Percentiles rank a stretch among this genome's conserved stretches.
phyloP scores from a whole-genome alignment of 2,888 invertebrate genomes.

The Oligia latruncula region DNA sequence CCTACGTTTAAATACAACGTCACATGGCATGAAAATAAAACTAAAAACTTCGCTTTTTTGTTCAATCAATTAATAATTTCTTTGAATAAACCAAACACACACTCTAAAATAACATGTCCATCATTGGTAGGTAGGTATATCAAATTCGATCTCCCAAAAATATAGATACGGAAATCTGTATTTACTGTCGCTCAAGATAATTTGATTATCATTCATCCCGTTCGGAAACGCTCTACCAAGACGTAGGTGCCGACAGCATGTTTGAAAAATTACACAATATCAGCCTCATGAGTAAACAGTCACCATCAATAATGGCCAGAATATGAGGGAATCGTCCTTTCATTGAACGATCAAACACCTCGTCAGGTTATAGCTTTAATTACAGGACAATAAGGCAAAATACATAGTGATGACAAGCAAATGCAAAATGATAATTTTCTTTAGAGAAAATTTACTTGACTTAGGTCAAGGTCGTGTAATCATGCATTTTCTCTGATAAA shows the following conservation, averaged over 20 bases:
- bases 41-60: neutral
- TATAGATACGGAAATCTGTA: neutral
- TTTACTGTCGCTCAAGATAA: conserved; percentile 1
- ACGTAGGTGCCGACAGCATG: conserved; percentile 18
- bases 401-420: neutral
- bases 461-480: neutral
- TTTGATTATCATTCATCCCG: conserved; percentile 23
- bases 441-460: no score
- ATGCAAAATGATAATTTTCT: neutral
- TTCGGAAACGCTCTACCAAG: conserved; percentile 7
- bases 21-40: neutral
- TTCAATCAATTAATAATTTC: neutral
- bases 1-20: neutral
- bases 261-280: conserved; percentile 64
- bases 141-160: neutral
- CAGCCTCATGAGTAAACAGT: conserved; percentile 52
- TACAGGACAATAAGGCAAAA: neutral
- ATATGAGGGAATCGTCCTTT: conserved; percentile 67
- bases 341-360: conserved; percentile 51
- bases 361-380: neutral
- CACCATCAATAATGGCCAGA: conserved; percentile 65
- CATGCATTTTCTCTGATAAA: neutral
- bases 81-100: neutral
- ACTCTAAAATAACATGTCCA: neutral
- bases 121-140: neutral